A percentile compares a stretch with the other conserved stretches of the same genome.
These are phyloP conservation scores for Drosophila sordidapex DNA, from an alignment of 2,888 invertebrate genomes.

Conservation along the genomic window DNA sequence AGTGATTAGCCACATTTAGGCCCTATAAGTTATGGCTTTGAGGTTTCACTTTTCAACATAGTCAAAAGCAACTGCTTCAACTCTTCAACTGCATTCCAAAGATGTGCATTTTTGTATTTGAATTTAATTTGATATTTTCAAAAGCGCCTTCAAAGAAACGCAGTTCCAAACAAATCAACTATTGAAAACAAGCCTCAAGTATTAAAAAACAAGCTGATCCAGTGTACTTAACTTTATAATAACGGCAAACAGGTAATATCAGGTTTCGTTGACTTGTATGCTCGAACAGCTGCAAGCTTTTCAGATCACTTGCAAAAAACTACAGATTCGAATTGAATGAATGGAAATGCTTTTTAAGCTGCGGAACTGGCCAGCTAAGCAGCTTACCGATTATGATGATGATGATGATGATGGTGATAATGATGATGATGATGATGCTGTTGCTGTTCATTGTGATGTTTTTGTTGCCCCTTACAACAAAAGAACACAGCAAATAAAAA, in stretches of 20 bases:
- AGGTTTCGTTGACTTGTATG: background rate
- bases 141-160: too few relatives aligned
- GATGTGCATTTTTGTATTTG: background rate
- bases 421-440: constrained; percentile 7
- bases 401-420: background rate
- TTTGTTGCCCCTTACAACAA: constrained; percentile 19
- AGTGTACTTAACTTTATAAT: background rate
- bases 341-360: constrained; percentile 1
- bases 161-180: too few relatives aligned
- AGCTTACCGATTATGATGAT: constrained; percentile 35
- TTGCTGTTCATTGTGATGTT: constrained; percentile 12
- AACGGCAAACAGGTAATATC: background rate
- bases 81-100: background rate
- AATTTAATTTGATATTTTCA: too few relatives aligned
- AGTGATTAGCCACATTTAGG: background rate
- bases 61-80: background rate
- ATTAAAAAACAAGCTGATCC: background rate
- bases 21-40: background rate
- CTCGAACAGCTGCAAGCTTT: background rate
- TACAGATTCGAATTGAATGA: background rate
- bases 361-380: constrained; percentile 28
- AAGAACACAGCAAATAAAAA: constrained; percentile 8
- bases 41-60: background rate
- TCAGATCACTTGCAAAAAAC: background rate
- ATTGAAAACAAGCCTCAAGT: background rate